Base-by-base conservation (phyloP, 2,797 vertebrate genomes). In the Eremophila alpestris region DNA sequence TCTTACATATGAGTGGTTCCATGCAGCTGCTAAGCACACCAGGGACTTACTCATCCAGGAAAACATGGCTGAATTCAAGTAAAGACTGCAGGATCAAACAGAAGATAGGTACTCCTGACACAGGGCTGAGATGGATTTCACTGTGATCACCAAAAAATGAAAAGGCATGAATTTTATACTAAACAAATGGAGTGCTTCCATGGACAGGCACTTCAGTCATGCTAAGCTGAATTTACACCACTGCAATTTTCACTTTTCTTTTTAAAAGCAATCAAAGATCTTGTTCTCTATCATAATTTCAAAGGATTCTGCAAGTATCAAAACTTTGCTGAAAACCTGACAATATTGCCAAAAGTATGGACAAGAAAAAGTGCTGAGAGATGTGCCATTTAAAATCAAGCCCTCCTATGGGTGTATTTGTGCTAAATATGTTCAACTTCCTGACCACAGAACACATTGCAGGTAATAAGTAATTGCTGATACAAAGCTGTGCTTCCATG, bases 1-100 rank as follows among this genome's bases (percentile, higher is more conserved):
- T 94, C 93, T 84, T 88, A 94, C 83, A 84, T 51, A 84, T 51
- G 87, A 95, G 83, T 77, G 41, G 76, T 43, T 93, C 54, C 77
- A 79, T 49, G 84, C 85, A 95, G 82, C 82, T 91, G 89, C 59
- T 76, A 46, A 94, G 65, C 67, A 75, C 84, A 56, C 27, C 69
- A 52, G 63, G 55, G 73, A 88, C 67, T 90, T 60, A 91, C 41
- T 91, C 76, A 94, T 49, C 79, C 85, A 81, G 82, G 69, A 83
- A 93, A 90, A 79, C 67, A 69, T 9, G 60, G 38, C 51, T 76
- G 59, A 94, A 43, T 36, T 54, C 51, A 76, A 85, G 46, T 5
- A 55, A 78, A 85, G 69, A 75, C 13, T 34, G 49, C 20, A 88
- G 62, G 94, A 76, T 88, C 79, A 76, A 86, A 93, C 13, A 79